These are phyloP conservation scores for Macrophya annulata DNA, from an alignment of 2,888 invertebrate species.

Conservation along the genomic window DNA sequence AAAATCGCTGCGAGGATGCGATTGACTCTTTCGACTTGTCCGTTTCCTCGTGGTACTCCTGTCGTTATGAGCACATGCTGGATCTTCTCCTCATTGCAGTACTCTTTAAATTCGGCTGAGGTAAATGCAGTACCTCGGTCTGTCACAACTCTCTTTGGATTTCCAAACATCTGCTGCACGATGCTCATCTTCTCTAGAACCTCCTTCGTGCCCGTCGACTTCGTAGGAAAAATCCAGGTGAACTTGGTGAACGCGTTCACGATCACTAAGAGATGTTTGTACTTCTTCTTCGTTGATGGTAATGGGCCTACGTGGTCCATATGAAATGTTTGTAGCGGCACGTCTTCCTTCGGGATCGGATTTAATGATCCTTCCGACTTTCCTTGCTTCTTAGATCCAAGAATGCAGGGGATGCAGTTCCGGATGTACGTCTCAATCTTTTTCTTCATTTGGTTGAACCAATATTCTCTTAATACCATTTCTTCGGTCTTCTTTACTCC, in stretches of 20 bases:
- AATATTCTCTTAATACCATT: slow-evolving; percentile 65
- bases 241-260: slow-evolving; percentile 55
- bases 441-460: slow-evolving; percentile 58
- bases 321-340: slow-evolving; percentile 69
- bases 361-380: slow-evolving; percentile 70
- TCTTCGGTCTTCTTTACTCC: slow-evolving; percentile 66
- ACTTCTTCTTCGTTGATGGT: not conserved
- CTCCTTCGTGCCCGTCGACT: slow-evolving; percentile 61
- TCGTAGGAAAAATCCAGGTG: slow-evolving; percentile 29
- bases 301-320: slow-evolving; percentile 71
- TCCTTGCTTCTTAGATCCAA: slow-evolving; percentile 64
- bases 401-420: slow-evolving; percentile 59
- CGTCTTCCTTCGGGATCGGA: slow-evolving; percentile 68
- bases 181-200: slow-evolving; percentile 67
- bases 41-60: slow-evolving; percentile 73
- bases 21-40: slow-evolving; percentile 73
- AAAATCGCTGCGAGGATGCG: slow-evolving; percentile 69
- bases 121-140: slow-evolving; percentile 75
- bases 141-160: slow-evolving; percentile 71
- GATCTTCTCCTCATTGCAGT: slow-evolving; percentile 71
- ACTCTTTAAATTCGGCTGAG: slow-evolving; percentile 70
- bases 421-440: slow-evolving; percentile 50
- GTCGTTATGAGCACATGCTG: slow-evolving; percentile 67
- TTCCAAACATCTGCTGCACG: slow-evolving; percentile 73
- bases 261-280: not conserved